Base-by-base conservation (phyloP, 2,888 invertebrate genomes). In the Parelbella ahira region DNA sequence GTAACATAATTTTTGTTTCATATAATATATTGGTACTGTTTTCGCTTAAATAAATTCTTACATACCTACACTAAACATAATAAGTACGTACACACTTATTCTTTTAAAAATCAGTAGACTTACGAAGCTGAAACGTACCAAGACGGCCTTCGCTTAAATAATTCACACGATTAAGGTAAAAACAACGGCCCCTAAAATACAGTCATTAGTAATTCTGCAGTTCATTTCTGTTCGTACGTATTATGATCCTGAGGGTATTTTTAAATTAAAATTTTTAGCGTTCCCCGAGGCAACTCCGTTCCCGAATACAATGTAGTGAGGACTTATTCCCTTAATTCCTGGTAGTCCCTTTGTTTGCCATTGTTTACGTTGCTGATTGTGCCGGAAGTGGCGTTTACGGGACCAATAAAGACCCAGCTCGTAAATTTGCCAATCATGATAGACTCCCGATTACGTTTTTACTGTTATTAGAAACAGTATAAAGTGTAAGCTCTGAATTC, bases 281-380 rank as follows among this genome's bases (percentile, higher is more conserved):
- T 42, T 42, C 42, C 23, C 42, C 29, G 9, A 29, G 23, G 34
- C 21, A 9, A 29, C 34, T 37, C 37, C 55, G 58, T 56, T 60
- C 57, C 49, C 53, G 56, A 63, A 61, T 60, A 57, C 58, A 58
- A 56, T 54, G 57, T 55, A 59, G 59, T 61, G 54, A 58, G 51
- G 54, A 59, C 60, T 63, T 57, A 60, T 57, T 60, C 58, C 54
- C 54, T 56, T 56, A 58, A 56, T 58, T 48, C 51, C 48, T 47
- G 53, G 48, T 53, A 49, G 52, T 51, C 50, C 56, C 58, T 64
- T 63, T 62, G 60, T 66, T 62, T 56, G 56, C 53, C 45, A 58
- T 62, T 67, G 61, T 69, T 69, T 68, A 64, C 55, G 50, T 56
- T 44, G 58, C 61, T 69, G 68, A 68, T 68, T 69, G 63, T 63